phyloP scores from a whole-genome alignment of 1,140 invertebrate species.

The Drosophila lowei region DNA sequence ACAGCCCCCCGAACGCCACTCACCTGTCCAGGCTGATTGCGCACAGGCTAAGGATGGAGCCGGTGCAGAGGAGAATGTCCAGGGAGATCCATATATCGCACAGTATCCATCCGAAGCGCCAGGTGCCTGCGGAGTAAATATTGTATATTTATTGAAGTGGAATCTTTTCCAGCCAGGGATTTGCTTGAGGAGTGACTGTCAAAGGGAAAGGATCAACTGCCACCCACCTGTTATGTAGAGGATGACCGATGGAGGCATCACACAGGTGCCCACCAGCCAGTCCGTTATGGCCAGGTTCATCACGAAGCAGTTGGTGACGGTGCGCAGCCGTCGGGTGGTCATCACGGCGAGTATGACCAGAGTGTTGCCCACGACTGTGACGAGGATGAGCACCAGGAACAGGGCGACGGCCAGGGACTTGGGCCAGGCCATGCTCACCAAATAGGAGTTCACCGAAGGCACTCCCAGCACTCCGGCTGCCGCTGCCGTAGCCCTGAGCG shows the following conservation, averaged over 20 bases:
- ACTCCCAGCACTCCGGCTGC: conserved; percentile 3
- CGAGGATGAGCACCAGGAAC: conserved; percentile 85
- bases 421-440: conserved; percentile 67
- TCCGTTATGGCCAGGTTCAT: conserved; percentile 96
- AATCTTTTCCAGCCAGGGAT: too few species aligned
- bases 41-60: conserved; percentile 90
- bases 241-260: conserved; percentile 96
- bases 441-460: conserved; percentile 62
- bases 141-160: conserved; percentile 29
- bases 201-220: background rate
- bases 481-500: background rate
- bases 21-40: conserved; percentile 84
- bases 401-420: conserved; percentile 75
- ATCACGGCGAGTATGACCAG: conserved; percentile 95
- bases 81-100: conserved; percentile 96
- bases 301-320: conserved; percentile 97
- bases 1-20: conserved; percentile 49
- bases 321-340: conserved; percentile 93
- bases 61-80: conserved; percentile 96
- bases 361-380: conserved; percentile 91
- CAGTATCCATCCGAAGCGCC: conserved; percentile 90
- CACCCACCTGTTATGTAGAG: conserved; percentile 86
- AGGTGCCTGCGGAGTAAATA: conserved; percentile 85
- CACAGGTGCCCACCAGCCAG: conserved; percentile 94
- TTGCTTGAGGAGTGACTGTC: conserved; percentile 1